phyloP scores from a whole-genome alignment of 2,888 invertebrate species.

The Trilocha varians region DNA sequence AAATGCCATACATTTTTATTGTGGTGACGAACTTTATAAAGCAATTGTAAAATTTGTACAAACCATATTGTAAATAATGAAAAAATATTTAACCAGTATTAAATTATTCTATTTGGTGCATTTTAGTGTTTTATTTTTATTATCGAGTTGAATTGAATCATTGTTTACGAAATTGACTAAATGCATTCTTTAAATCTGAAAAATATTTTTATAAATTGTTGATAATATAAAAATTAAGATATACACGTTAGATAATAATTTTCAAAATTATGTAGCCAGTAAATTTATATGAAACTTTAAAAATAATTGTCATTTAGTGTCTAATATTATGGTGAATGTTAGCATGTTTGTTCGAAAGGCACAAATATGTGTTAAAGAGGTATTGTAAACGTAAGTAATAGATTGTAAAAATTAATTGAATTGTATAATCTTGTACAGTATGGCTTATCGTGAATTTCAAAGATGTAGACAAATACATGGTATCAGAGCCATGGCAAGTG shows the following conservation, averaged over 20 bases:
- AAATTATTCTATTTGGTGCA: conserved; percentile 13
- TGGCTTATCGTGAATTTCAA: background rate
- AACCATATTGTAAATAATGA: conserved; percentile 12
- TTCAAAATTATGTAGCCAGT: background rate
- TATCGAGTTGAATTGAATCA: background rate
- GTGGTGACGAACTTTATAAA: background rate
- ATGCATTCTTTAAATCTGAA: background rate
- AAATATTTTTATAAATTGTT: background rate
- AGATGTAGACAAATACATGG: too few species aligned
- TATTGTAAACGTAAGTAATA: background rate
- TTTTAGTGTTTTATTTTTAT: conserved; percentile 3
- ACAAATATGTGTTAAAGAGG: conserved; percentile 1
- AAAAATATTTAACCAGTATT: conserved; percentile 23
- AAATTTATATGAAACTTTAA: background rate
- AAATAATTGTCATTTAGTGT: background rate
- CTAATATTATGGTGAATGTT: background rate
- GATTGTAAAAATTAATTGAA: background rate
- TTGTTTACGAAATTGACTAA: background rate
- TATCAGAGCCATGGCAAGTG: too few species aligned
- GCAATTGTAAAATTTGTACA: conserved; percentile 16
- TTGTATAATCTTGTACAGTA: conserved; percentile 6
- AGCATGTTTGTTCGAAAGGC: background rate
- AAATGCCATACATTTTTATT: background rate
- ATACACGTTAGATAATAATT: too few species aligned
- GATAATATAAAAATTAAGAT: too few species aligned